Conservation (phyloP, 2,888 invertebrate species). For the Lasioglossum oenotherae region DNA sequence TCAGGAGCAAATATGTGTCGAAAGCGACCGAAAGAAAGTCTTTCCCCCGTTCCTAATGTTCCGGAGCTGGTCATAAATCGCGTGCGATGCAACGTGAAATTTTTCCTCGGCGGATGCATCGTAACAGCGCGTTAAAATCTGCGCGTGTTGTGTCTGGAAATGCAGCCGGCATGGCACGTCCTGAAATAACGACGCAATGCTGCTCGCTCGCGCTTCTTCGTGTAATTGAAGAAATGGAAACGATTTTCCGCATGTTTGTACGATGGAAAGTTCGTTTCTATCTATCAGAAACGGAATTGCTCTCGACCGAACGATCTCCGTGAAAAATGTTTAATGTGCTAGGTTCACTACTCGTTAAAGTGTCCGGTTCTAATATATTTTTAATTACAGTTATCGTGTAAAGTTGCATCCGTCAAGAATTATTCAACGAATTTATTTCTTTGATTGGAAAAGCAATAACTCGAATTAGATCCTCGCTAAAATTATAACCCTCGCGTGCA, state of each 20-base stretch:
- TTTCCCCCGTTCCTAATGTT: constrained; percentile 28
- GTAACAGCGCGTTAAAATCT: constrained; percentile 13
- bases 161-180: not conserved
- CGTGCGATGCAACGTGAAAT: constrained; percentile 21
- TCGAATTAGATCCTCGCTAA: too few relatives aligned
- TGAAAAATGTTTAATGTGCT: not conserved
- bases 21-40: constrained; percentile 36
- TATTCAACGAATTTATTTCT: too few relatives aligned
- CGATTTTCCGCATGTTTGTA: not conserved
- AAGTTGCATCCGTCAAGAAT: too few relatives aligned
- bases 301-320: not conserved
- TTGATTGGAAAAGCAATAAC: too few relatives aligned
- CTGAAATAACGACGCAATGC: not conserved
- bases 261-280: constrained; percentile 2
- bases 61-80: constrained; percentile 11
- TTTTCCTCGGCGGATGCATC: constrained; percentile 12
- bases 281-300: not conserved
- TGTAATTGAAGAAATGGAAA: not conserved
- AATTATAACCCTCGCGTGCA: too few relatives aligned
- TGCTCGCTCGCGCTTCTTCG: constrained; percentile 2
- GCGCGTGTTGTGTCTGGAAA: constrained; percentile 5
- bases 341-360: too few relatives aligned
- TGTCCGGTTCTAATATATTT: too few relatives aligned
- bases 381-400: too few relatives aligned
- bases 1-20: constrained; percentile 23